These are phyloP conservation scores for Mus caroli DNA, from an alignment of 2,797 vertebrate species.

Conservation along the genomic window DNA sequence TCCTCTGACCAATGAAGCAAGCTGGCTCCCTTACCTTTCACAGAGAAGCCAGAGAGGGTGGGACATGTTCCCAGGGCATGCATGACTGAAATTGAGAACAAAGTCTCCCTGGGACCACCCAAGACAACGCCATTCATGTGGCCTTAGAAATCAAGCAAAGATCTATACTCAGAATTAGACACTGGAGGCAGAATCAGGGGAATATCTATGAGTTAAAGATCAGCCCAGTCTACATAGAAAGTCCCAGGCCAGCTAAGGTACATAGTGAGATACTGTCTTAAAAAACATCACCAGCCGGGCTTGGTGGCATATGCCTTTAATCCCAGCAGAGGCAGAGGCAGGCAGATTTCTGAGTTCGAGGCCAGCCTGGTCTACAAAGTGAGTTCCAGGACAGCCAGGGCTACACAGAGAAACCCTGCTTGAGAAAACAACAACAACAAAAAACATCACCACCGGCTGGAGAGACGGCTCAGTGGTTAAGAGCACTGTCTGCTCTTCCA, in stretches of 20 bases:
- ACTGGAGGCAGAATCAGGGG: background rate
- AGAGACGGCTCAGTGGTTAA: no score
- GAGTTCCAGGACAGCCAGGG: no score
- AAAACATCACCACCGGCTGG: background rate
- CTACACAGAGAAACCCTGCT: no score
- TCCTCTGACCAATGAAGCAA: background rate
- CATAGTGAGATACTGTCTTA: background rate
- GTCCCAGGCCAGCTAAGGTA: background rate
- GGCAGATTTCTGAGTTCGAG: no score
- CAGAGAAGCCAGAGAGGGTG: background rate
- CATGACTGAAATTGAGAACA: background rate
- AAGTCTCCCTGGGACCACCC: background rate
- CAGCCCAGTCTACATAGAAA: background rate
- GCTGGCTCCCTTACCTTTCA: background rate
- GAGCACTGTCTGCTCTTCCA: no score
- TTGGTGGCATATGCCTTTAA: no score
- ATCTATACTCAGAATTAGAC: background rate
- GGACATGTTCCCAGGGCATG: background rate
- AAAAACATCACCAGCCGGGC: background rate
- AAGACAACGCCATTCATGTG: background rate
- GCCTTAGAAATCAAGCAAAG: conserved; percentile 26
- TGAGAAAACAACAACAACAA: no score
- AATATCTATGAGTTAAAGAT: background rate
- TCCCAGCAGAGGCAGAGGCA: no score
- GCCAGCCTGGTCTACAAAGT: no score